Evolutionary conservation across 2,113 vertebrate genomes (phyloP), one percentile per base, ranked within the genome.

Genomic region (Notothenia rossii): DNA sequence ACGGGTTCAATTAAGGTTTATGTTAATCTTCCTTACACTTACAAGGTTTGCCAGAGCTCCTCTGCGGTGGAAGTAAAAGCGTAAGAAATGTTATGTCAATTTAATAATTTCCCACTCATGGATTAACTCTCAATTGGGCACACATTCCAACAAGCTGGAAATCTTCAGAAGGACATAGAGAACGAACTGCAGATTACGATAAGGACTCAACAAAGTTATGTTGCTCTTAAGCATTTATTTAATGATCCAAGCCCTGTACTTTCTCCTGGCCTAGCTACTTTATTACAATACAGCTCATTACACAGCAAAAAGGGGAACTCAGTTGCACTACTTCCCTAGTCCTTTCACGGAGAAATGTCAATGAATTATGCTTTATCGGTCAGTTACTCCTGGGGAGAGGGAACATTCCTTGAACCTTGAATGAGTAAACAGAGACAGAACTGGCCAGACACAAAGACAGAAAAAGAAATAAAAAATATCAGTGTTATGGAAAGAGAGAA

Each of bases 71-170:
- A 55, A 71, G 54, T 67, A 36, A 17, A 72, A 86, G 66, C 62
- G 17, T 55, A 60, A 73, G 68, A 69, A 84, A 81, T 63, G 69
- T 58, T 72, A 53, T 60, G 78, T 79, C 84, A 79, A 51, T 11
- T 66, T 77, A 79, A 81, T 83, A 75, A 77, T 69, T 40, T 88
- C 72, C 66, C 46, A 48, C 65, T 82, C 61, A n/a, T 68, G 78
- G 78, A 86, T 86, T 88, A 87, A 77, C 72, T 80, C 84, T 84
- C 55, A 60, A 43, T 73, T 51, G 33, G 69, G 50, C 65, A 69
- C 67, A 48, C 66, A 69, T 69, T 88, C 68, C 68, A 64, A 75
- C 67, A 72, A 79, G 43, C 63, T 79, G 43, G 68, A 70, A 72
- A 78, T 76, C 68, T 81, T 67, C 0, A 18, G 61, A 72, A 63